Percentiles rank a stretch among this genome's conserved stretches.
Evolutionary conservation across 1,140 invertebrate genomes (phyloP).

Genomic region (Rhagoletis zephyria): DNA sequence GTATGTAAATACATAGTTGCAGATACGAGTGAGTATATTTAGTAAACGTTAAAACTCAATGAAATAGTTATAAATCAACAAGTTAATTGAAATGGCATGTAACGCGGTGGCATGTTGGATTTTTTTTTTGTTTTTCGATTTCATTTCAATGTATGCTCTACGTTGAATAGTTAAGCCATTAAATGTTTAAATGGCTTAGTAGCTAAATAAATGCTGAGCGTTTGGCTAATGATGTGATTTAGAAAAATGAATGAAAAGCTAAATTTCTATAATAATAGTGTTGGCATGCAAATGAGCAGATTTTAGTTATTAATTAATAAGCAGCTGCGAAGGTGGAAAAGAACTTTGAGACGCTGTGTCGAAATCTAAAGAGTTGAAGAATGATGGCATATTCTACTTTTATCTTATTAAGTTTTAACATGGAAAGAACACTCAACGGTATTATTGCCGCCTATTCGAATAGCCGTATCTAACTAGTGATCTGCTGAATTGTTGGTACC

Average conservation of each 20-base stretch:
- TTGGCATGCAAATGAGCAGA: conserved; percentile 2
- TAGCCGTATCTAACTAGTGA: too few relatives aligned
- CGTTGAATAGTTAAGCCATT: not conserved
- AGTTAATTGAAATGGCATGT: conserved; percentile 49
- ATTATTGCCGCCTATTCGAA: too few relatives aligned
- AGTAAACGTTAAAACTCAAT: conserved; percentile 40
- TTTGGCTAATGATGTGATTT: not conserved
- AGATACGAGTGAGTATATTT: not conserved
- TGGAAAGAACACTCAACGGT: too few relatives aligned
- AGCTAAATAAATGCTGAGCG: not conserved
- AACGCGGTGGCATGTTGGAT: conserved; percentile 35
- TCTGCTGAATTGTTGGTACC: too few relatives aligned
- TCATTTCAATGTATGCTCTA: not conserved
- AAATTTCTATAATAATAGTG: not conserved
- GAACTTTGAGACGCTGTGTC: too few relatives aligned
- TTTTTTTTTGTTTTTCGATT: not conserved
- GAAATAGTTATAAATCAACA: conserved; percentile 40
- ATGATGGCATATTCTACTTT: too few relatives aligned
- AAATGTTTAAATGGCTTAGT: not conserved
- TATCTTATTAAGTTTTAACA: too few relatives aligned
- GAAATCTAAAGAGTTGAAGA: too few relatives aligned
- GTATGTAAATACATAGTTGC: not conserved
- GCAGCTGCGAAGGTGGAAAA: too few relatives aligned
- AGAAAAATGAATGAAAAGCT: not conserved
- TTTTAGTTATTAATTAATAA: too few relatives aligned